Conservation (phyloP, 2,797 vertebrate species). For the Scarus forsteni region DNA sequence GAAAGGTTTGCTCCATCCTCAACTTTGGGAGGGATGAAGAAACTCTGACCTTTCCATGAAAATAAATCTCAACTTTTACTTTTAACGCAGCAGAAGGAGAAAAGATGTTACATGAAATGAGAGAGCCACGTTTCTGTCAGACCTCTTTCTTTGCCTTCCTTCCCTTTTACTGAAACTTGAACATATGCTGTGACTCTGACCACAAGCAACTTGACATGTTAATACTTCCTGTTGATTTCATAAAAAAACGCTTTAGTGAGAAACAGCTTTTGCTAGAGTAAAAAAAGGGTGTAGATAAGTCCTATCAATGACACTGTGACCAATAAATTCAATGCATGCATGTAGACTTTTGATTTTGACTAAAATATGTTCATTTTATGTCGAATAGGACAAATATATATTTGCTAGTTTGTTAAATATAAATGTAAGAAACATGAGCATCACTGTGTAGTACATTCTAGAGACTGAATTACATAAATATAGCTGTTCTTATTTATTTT, state of each 20-base stretch:
- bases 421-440: too few species aligned
- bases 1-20: slow-evolving; percentile 12
- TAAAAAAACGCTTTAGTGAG: neutral
- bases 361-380: too few species aligned
- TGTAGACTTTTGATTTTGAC: too few species aligned
- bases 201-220: neutral
- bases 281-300: too few species aligned
- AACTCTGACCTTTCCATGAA: neutral
- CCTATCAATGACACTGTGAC: neutral
- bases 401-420: too few species aligned
- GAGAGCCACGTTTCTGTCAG: neutral
- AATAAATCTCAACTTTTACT: neutral
- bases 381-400: too few species aligned
- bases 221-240: neutral
- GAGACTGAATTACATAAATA: too few species aligned
- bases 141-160: neutral
- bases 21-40: neutral
- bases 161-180: neutral
- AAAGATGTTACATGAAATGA: neutral
- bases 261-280: neutral
- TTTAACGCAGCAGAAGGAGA: neutral
- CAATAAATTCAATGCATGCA: too few species aligned
- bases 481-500: too few species aligned
- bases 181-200: rapidly evolving
- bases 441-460: too few species aligned